phyloP scores from a whole-genome alignment of 2,113 vertebrate genomes.

The Amphiprion percula region DNA sequence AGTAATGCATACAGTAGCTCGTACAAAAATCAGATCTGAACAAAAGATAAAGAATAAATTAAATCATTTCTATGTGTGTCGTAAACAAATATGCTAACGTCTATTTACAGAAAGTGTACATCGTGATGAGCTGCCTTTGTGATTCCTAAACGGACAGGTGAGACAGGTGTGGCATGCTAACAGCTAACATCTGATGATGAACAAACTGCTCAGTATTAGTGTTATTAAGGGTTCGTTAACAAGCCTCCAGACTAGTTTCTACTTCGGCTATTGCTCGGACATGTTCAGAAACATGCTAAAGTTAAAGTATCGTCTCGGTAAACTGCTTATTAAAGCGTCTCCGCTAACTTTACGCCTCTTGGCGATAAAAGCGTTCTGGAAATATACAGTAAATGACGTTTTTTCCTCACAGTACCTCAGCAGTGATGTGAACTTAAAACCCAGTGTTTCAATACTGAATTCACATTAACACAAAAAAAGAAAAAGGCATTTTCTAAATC shows the following conservation, averaged over 20 bases:
- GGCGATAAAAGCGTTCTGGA: conserved; percentile 2
- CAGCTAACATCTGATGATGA: conserved; percentile 40
- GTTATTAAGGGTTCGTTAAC: conserved; percentile 41
- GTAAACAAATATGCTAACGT: conserved; percentile 81
- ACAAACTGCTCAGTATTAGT: conserved; percentile 42
- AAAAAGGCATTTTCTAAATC: conserved; percentile 29
- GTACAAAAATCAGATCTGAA: conserved; percentile 71
- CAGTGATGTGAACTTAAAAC: conserved; percentile 38
- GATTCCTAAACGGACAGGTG: conserved; percentile 50
- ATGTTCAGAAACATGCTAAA: conserved; percentile 51
- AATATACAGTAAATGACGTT: conserved; percentile 38
- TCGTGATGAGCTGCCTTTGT: conserved; percentile 83
- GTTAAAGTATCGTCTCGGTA: background rate
- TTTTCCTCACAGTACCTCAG: conserved; percentile 39
- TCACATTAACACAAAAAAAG: conserved; percentile 49
- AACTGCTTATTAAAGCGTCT: background rate
- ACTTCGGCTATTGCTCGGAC: conserved; percentile 52
- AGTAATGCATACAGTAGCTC: conserved; percentile 79
- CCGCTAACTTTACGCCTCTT: background rate
- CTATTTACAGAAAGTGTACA: conserved; percentile 84
- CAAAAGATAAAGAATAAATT: conserved; percentile 82
- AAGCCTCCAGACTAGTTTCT: conserved; percentile 35
- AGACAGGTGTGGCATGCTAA: conserved; percentile 51
- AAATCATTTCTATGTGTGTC: conserved; percentile 77
- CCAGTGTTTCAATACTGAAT: conserved; percentile 41